Conservation (phyloP, 2,888 invertebrate genomes). For the Mythimna pallens region DNA sequence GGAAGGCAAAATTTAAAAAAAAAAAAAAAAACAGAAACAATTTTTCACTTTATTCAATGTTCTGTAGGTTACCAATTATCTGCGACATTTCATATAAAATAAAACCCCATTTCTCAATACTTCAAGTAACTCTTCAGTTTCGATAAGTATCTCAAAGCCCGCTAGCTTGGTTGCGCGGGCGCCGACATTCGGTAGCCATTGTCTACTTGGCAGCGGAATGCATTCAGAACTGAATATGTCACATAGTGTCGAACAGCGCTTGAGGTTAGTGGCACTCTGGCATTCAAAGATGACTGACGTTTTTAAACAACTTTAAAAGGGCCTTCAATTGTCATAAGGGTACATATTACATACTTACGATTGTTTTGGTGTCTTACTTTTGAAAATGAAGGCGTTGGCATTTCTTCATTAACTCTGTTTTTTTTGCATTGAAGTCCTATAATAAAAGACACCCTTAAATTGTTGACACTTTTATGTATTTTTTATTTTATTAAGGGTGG, state of each 20-base stretch:
- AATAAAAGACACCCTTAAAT: too few species aligned
- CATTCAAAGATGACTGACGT: constrained; percentile 15
- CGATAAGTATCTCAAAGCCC: constrained; percentile 22
- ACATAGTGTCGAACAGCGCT: constrained; percentile 38
- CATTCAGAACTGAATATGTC: constrained; percentile 58
- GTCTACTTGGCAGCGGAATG: constrained; percentile 59
- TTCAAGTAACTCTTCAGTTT: constrained; percentile 3
- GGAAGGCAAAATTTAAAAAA: too few species aligned
- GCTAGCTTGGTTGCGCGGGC: constrained; percentile 17
- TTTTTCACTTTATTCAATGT: too few species aligned
- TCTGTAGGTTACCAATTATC: too few species aligned
- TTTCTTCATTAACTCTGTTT: neutral
- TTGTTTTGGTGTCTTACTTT: neutral
- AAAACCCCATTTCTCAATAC: neutral
- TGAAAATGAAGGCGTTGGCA: neutral
- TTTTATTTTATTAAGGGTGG: too few species aligned
- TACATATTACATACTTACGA: too few species aligned
- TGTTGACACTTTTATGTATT: too few species aligned
- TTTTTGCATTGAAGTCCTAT: neutral
- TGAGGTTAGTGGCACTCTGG: constrained; percentile 38
- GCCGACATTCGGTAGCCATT: constrained; percentile 53
- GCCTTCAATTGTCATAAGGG: neutral
- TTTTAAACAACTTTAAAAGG: neutral
- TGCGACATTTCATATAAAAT: neutral
- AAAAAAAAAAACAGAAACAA: too few species aligned